phyloP scores from a whole-genome alignment of 2,113 vertebrate genomes.

The Centropus unirufus region DNA sequence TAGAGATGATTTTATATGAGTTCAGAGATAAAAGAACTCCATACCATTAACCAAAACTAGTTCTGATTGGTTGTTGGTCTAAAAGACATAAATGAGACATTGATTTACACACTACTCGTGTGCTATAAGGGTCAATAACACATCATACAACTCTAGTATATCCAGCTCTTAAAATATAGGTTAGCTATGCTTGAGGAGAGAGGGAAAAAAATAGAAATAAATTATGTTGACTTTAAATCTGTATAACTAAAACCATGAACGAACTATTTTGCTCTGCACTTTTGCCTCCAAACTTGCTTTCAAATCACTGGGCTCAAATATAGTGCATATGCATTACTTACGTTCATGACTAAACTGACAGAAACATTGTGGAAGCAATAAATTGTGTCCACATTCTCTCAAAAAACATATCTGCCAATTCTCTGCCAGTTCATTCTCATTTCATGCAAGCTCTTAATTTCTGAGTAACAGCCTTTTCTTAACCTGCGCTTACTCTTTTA shows the following conservation, averaged over 20 bases:
- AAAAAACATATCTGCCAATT: neutral
- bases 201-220: neutral
- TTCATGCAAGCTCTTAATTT: neutral
- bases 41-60: neutral
- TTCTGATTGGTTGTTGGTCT: neutral
- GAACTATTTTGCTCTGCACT: neutral
- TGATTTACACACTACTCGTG: neutral
- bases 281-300: neutral
- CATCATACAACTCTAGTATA: neutral
- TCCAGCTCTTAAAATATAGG: neutral
- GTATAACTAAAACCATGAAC: neutral
- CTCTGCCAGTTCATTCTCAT: neutral
- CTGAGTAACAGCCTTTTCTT: neutral
- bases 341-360: neutral
- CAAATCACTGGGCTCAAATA: neutral
- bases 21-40: neutral
- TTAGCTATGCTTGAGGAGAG: neutral
- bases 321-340: neutral
- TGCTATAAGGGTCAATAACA: neutral
- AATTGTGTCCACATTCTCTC: neutral
- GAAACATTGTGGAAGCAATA: neutral
- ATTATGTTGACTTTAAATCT: neutral
- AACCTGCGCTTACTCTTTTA: neutral
- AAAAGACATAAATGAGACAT: neutral
- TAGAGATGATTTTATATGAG: neutral